Evolutionary conservation across 2,888 invertebrate genomes (phyloP).

Genomic region (Tipula lateralis): DNA sequence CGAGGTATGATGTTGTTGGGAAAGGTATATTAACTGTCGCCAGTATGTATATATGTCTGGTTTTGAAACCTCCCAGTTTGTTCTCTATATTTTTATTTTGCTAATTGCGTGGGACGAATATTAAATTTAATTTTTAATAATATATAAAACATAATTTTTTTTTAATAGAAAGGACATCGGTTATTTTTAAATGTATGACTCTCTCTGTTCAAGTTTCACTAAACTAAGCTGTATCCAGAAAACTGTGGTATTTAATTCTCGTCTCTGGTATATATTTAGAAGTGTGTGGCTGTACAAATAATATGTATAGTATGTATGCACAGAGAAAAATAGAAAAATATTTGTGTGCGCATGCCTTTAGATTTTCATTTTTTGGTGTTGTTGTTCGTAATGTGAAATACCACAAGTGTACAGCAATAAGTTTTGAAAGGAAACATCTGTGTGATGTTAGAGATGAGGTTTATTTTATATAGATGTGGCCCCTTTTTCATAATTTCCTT

Average conservation of each 20-base stretch:
- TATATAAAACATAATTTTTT: no score
- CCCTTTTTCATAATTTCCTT: constrained; percentile 20
- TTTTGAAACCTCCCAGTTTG: background rate
- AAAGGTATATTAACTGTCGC: constrained; percentile 15
- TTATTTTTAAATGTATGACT: background rate
- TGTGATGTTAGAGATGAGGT: constrained; percentile 27
- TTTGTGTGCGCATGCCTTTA: constrained; percentile 20
- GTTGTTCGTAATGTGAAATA: background rate
- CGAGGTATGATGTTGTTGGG: background rate
- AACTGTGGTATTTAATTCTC: background rate
- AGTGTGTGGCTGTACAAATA: background rate
- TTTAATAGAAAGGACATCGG: background rate
- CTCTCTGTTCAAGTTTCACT: background rate
- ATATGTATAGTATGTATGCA: background rate
- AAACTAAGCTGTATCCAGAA: background rate
- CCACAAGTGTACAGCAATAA: constrained; percentile 29
- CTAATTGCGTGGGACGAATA: background rate
- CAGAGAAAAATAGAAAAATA: background rate
- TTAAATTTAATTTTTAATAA: background rate
- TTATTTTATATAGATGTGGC: constrained; percentile 25
- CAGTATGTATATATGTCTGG: background rate
- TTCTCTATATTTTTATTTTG: background rate
- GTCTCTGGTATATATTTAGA: background rate
- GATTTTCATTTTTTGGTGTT: background rate
- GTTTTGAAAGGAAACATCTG: constrained; percentile 30